Evolutionary conservation across 1,140 invertebrate genomes (phyloP).

Genomic region (Listronotus oregonensis): DNA sequence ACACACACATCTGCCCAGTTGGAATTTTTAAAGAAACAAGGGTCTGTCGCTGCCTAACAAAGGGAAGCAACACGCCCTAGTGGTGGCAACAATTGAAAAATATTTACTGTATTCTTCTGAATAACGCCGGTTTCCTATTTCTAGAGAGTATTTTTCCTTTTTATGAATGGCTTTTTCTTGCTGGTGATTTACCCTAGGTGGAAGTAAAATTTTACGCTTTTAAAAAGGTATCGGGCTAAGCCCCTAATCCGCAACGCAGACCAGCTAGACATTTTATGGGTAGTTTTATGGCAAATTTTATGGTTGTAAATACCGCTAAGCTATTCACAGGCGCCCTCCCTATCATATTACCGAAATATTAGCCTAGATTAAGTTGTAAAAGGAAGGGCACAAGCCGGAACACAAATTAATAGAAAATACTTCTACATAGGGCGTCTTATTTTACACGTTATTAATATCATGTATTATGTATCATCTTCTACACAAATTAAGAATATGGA

Average conservation of each 20-base stretch:
- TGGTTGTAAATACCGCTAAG: conserved; percentile 6
- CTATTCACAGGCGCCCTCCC: conserved; percentile 18
- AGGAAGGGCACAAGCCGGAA: neutral
- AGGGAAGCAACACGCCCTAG: conserved; percentile 11
- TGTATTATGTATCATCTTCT: no score
- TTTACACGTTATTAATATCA: neutral
- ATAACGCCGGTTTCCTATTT: no score
- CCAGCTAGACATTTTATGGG: conserved; percentile 18
- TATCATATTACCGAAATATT: conserved; percentile 18
- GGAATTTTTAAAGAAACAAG: conserved; percentile 11
- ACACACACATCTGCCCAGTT: conserved; percentile 11
- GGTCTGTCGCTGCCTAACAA: conserved; percentile 10
- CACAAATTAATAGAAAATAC: neutral
- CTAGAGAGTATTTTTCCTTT: neutral
- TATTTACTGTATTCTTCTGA: conserved; percentile 12
- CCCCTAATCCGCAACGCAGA: conserved; percentile 4
- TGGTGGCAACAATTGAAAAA: conserved; percentile 17
- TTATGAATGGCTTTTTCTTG: conserved; percentile 3
- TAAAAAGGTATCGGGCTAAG: neutral
- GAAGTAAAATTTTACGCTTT: conserved; percentile 9
- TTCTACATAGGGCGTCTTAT: neutral
- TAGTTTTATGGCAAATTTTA: conserved; percentile 18
- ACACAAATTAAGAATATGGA: no score
- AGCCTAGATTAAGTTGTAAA: conserved; percentile 15
- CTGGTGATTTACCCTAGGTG: neutral